These are phyloP conservation scores for Catagonus wagneri DNA, from an alignment of 2,113 vertebrate genomes.

Conservation along the genomic window DNA sequence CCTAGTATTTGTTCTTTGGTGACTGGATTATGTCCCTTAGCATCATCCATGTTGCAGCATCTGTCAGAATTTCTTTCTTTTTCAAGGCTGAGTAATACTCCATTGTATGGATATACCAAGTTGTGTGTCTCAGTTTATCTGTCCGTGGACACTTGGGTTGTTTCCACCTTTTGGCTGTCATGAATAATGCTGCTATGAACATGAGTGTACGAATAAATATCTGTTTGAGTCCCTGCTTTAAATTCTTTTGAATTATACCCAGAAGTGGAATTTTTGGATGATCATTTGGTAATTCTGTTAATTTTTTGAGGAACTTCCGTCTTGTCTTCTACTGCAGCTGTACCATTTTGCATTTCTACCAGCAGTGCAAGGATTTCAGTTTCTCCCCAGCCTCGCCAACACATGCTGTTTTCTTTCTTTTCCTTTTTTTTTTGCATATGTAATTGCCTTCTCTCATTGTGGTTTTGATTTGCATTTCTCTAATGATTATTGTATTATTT, in stretches of 20 bases:
- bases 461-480: not conserved
- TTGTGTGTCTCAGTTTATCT: not conserved
- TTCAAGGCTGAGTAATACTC: not conserved
- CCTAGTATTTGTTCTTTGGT: not conserved
- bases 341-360: not conserved
- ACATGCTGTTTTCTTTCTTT: not conserved
- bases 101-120: not conserved
- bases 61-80: not conserved
- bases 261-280: not conserved
- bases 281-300: not conserved
- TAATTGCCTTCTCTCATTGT: not conserved
- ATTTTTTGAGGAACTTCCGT: not conserved
- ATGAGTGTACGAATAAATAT: not conserved
- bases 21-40: not conserved
- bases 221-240: not conserved
- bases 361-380: not conserved
- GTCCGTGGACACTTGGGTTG: not conserved
- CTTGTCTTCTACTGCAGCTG: not conserved
- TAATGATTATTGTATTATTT: not conserved
- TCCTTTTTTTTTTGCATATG: not conserved
- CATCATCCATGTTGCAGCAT: not conserved
- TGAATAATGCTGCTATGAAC: not conserved
- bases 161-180: not conserved
- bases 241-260: not conserved
- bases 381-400: not conserved